Percentiles rank a stretch among this genome's conserved stretches.
Evolutionary conservation across 1,140 invertebrate species (phyloP).

Genomic region (Cherax quadricarinatus): DNA sequence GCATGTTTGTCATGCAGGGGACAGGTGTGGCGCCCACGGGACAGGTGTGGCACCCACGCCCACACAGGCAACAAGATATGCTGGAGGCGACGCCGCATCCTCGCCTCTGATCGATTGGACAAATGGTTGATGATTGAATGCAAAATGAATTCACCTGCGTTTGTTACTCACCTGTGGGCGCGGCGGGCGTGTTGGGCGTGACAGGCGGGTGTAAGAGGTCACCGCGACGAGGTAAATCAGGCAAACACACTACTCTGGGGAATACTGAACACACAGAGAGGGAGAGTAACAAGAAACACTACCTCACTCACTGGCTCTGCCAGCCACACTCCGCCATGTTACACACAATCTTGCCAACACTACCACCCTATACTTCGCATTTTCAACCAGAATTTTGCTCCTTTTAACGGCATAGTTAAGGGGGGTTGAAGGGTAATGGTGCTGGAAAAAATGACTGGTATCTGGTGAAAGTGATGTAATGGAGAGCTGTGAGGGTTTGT

Average conservation of each 20-base stretch:
- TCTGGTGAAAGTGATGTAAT: not conserved
- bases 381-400: no score
- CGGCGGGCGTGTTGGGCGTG: slow-evolving; percentile 8
- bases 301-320: slow-evolving; percentile 52
- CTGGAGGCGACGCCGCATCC: slow-evolving; percentile 52
- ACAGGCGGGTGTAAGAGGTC: slow-evolving; percentile 23
- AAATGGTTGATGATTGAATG: slow-evolving; percentile 69
- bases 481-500: not conserved
- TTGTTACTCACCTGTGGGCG: slow-evolving; percentile 49
- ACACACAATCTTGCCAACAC: slow-evolving; percentile 49
- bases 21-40: not conserved
- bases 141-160: slow-evolving; percentile 67
- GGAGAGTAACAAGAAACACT: slow-evolving; percentile 48
- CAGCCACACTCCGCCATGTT: slow-evolving; percentile 62
- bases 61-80: slow-evolving; percentile 12
- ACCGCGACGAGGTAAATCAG: slow-evolving; percentile 41
- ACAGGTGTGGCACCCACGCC: not conserved
- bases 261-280: slow-evolving; percentile 39
- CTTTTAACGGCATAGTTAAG: no score
- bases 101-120: slow-evolving; percentile 62
- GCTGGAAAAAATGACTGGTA: no score
- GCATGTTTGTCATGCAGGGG: no score
- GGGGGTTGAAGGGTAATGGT: no score
- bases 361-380: not conserved
- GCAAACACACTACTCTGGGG: slow-evolving; percentile 34